Evolutionary conservation across 1,140 invertebrate species (phyloP).

Genomic region (Listronotus bonariensis): DNA sequence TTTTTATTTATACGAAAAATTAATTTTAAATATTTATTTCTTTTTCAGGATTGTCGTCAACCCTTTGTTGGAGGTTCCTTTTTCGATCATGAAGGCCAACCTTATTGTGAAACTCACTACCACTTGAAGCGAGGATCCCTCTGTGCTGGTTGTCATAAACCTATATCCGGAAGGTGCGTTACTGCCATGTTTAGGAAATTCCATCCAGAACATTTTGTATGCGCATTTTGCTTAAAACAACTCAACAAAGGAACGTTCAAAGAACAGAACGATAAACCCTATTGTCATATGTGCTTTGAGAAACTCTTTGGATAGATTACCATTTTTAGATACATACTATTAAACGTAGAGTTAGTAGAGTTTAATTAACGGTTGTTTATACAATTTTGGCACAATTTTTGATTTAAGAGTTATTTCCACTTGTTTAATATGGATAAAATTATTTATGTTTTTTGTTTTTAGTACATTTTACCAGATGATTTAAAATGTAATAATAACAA

Average conservation of each 20-base stretch:
- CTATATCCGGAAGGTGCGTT: conserved; percentile 95
- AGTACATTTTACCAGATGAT: background rate
- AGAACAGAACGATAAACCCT: conserved; percentile 97
- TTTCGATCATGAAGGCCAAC: conserved; percentile 94
- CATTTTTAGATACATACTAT: background rate
- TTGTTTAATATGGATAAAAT: background rate
- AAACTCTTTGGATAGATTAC: conserved; percentile 84
- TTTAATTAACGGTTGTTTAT: background rate
- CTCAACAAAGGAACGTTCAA: conserved; percentile 98
- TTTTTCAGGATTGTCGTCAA: conserved; percentile 84
- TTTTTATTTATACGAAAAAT: too few relatives aligned
- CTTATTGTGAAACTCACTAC: conserved; percentile 98
- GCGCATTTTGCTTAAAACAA: conserved; percentile 96
- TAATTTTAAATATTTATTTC: background rate
- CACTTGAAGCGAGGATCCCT: conserved; percentile 95
- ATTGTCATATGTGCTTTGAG: conserved; percentile 97
- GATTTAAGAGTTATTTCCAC: background rate
- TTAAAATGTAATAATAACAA: too few relatives aligned
- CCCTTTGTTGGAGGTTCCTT: conserved; percentile 93
- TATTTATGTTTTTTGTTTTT: background rate
- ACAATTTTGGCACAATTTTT: background rate
- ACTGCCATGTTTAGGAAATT: conserved; percentile 99
- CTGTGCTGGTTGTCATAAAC: conserved; percentile 96
- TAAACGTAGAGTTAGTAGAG: background rate
- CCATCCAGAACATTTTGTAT: conserved; percentile 98